Base-by-base conservation (phyloP, 1,140 invertebrate species). In the Cydia amplana region DNA sequence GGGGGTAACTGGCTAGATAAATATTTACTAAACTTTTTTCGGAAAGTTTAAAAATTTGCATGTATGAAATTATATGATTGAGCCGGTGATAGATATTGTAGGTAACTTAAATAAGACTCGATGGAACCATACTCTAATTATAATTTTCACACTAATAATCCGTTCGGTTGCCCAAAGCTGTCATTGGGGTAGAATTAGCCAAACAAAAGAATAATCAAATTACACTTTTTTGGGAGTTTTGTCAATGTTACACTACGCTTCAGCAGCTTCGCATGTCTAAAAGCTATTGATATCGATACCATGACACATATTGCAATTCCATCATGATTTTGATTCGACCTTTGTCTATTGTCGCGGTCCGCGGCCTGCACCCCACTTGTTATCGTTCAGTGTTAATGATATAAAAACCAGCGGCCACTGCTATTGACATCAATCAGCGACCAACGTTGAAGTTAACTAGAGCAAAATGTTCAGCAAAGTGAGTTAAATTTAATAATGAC, bases 401-500 rank as follows among this genome's bases (percentile, higher is more conserved):
- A 70, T 70, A 70, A 70, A 70, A 70, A 70, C 65, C 65, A 18
- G n/a, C 65, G 28, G 28, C 65, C n/a, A 40, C 65, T 70, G 65
- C 7, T 70, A 70, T 70, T 70, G 65, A 70, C 65, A 70, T 36
- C 65, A 70, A 70, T 70, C 65, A 70, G 65, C 36, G 28, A 43
- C 65, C 36, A 70, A 18, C 65, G 65, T 70, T 70, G 65, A 70
- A 43, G 18, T 18, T 36, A 70, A 70, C 65, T 18, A 70, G 65
- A 70, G 32, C 65, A 70, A 70, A 70, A 70, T 70, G 65, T 70
- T 70, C 65, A 70, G 65, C 65, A 70, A 70, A 70, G 65, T 70
- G 65, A 70, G 65, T 70, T 36, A 1, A 32, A 18, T 70, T n/a
- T n/a, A n/a, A n/a, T 70, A 70, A 70, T 40, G n/a, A 70, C 10